Evolutionary conservation across 2,797 vertebrate species (phyloP), one percentile per base, ranked within the genome.

Genomic region (Aulostomus chinensis): DNA sequence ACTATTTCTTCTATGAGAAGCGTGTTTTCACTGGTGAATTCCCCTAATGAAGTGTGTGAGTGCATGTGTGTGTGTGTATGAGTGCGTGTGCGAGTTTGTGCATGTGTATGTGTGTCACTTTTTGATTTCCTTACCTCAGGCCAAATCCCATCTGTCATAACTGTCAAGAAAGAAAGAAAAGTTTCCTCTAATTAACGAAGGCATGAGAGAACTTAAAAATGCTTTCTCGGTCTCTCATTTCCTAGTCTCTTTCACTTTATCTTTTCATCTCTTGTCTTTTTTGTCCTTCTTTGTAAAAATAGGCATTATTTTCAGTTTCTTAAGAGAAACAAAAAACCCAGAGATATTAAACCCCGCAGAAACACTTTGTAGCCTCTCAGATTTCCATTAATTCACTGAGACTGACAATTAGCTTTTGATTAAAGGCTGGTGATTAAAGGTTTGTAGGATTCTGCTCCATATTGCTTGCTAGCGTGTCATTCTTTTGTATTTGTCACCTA

Each of bases 381-480:
- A 54, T 30, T 71, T 58, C 32, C 46, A 58, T 67, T 71, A 45
- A 59, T 68, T 73, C 31, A 53, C 25, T 36, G 24, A 40, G 37
- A 43, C 36, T 72, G 48, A 78, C 69, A 71, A 66, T 61, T 57
- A 48, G 38, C 48, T 60, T 71, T 66, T 77, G 82, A 84, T 81
- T 73, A 78, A 81, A 86, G 49, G 52, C 58, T 32, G 28, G 8
- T 29, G 28, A 29, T 29, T 29, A 29, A 29, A 29, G 28, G 28
- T 61, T 63, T 58, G 31, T 37, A 41, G 30, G 24, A 25, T 53
- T 47, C 54, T 65, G 57, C 48, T 47, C 53, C 49, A 32, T 38
- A 32, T 39, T 36, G 26, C 54, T 61, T 41, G 24, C 9, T 21
- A 52, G 21, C 43, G 14, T n/a, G 16, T 17, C n/a, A 11, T 42